Percentiles rank a stretch among this genome's conserved stretches.
Evolutionary conservation across 2,113 vertebrate species (phyloP).

Genomic region (Megaceryle torquata): DNA sequence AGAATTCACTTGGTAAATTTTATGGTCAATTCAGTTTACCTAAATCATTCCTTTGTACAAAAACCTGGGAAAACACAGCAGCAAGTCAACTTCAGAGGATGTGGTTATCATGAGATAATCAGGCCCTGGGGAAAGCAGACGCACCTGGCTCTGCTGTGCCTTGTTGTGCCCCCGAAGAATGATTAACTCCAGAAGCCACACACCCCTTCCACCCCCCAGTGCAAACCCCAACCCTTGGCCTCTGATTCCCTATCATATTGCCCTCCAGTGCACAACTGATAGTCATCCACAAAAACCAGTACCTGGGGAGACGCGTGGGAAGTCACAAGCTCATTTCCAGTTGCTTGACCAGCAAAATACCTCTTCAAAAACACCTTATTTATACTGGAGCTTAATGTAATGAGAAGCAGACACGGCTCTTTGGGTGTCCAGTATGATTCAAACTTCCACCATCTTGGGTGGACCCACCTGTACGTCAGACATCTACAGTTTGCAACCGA

Average conservation of each 20-base stretch:
- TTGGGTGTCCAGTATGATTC: background rate
- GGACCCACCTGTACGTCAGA: background rate
- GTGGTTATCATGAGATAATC: constrained; percentile 74
- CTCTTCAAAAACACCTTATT: background rate
- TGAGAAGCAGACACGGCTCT: background rate
- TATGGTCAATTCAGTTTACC: constrained; percentile 51
- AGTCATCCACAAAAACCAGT: background rate
- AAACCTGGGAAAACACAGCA: constrained; percentile 25
- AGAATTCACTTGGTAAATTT: constrained; percentile 13
- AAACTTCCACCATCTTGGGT: background rate
- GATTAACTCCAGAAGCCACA: constrained; percentile 32
- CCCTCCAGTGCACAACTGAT: background rate
- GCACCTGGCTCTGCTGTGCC: constrained; percentile 62
- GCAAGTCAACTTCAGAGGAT: constrained; percentile 59
- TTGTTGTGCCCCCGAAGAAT: background rate
- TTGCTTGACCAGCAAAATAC: background rate
- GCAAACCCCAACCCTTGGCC: background rate
- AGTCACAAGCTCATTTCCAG: background rate
- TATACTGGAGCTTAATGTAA: background rate
- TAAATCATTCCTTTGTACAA: constrained; percentile 72
- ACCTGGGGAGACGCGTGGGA: background rate
- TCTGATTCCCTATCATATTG: background rate
- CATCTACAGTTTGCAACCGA: background rate
- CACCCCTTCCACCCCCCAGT: background rate
- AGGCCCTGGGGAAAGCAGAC: constrained; percentile 64